Conservation (phyloP, 1,140 invertebrate genomes). For the Chlorops oryzae region DNA sequence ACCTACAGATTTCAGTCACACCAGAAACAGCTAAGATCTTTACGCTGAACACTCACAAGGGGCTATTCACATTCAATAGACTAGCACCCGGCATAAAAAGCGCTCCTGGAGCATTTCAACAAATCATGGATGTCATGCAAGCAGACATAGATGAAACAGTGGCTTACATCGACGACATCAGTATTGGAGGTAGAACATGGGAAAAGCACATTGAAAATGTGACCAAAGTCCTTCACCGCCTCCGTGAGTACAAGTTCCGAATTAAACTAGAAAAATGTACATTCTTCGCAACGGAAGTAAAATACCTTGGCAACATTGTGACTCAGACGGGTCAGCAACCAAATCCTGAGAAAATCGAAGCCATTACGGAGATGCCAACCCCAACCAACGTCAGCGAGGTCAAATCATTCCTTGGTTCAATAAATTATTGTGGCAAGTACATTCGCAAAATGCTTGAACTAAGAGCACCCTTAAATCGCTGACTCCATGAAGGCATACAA, state of each 20-base stretch:
- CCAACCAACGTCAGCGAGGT: constrained; percentile 26
- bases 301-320: constrained; percentile 45
- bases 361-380: no score
- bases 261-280: constrained; percentile 9
- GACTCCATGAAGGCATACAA: no score
- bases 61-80: constrained; percentile 9
- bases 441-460: constrained; percentile 28
- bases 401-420: constrained; percentile 23
- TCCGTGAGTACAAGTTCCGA: constrained; percentile 5
- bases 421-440: background rate
- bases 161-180: constrained; percentile 10
- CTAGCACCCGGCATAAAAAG: constrained; percentile 1
- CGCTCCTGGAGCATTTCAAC: constrained; percentile 9
- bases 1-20: no score
- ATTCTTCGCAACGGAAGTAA: constrained; percentile 2
- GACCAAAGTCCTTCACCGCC: constrained; percentile 1
- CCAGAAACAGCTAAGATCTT: no score
- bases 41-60: no score
- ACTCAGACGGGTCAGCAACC: constrained; percentile 32
- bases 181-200: background rate
- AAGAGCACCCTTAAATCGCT: no score
- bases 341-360: constrained; percentile 34
- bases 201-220: constrained; percentile 7
- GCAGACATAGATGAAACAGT: background rate
- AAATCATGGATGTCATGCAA: constrained; percentile 5